Conservation (phyloP, 2,888 invertebrate species). For the Lysandra coridon region DNA sequence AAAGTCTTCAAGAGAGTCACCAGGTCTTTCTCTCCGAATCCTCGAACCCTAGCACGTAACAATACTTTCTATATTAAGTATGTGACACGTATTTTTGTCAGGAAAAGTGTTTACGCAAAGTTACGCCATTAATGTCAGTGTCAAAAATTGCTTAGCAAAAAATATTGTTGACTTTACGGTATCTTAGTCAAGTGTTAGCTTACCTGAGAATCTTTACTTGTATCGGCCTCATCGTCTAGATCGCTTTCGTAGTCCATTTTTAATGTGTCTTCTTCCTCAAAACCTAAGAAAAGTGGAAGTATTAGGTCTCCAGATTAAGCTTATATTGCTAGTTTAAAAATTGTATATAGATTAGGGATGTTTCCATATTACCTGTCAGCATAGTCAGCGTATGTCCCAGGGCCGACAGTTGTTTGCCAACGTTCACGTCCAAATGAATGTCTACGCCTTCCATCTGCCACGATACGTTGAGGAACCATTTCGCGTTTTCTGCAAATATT, state of each 20-base stretch:
- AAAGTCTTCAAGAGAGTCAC: too few relatives aligned
- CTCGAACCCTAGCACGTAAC: too few relatives aligned
- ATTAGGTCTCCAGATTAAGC: background rate
- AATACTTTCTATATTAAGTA: too few relatives aligned
- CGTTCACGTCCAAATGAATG: constrained; percentile 96
- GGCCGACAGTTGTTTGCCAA: constrained; percentile 96
- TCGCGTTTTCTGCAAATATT: constrained; percentile 89
- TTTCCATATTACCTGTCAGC: constrained; percentile 84
- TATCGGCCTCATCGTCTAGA: constrained; percentile 85
- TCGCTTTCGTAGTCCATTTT: constrained; percentile 89
- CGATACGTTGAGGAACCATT: constrained; percentile 98
- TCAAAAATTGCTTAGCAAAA: too few relatives aligned
- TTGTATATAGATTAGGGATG: background rate
- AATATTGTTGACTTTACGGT: too few relatives aligned
- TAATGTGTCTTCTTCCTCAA: constrained; percentile 89
- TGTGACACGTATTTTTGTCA: too few relatives aligned
- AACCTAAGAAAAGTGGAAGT: constrained; percentile 56
- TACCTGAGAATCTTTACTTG: constrained; percentile 80
- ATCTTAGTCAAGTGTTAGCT: background rate
- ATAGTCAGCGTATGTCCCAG: constrained; percentile 97
- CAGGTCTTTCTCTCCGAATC: too few relatives aligned
- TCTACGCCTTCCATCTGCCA: constrained; percentile 99
- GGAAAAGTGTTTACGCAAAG: too few relatives aligned
- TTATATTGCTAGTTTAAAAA: background rate
- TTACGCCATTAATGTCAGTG: too few relatives aligned